These are phyloP conservation scores for Drosophila nigromelanica DNA, from an alignment of 1,140 invertebrate genomes.

Conservation along the genomic window DNA sequence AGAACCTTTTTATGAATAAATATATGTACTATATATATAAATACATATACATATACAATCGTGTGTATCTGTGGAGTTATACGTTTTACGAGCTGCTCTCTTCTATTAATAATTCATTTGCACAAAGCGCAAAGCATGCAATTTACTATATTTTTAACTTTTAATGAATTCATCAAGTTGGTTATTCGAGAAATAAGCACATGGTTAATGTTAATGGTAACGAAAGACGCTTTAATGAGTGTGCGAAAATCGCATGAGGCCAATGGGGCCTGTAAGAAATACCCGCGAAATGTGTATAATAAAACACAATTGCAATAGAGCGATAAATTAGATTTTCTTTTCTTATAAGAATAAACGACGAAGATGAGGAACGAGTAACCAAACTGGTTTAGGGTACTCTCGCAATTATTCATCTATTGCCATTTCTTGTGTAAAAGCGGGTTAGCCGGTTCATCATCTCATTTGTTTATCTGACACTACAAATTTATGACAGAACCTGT, in stretches of 20 bases:
- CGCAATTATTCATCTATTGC: slow-evolving; percentile 28
- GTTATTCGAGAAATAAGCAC: slow-evolving; percentile 40
- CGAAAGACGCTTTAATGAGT: slow-evolving; percentile 39
- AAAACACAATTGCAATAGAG: slow-evolving; percentile 48
- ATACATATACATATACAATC: slow-evolving; percentile 11
- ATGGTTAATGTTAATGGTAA: slow-evolving; percentile 26
- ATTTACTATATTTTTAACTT: slow-evolving; percentile 36
- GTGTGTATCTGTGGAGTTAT: background rate
- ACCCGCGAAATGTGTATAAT: slow-evolving; percentile 25
- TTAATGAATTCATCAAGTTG: slow-evolving; percentile 71
- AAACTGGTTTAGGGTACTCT: slow-evolving; percentile 43
- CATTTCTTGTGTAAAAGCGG: slow-evolving; percentile 30
- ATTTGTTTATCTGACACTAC: background rate
- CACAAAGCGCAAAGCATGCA: slow-evolving; percentile 62
- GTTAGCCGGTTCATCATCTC: slow-evolving; percentile 25
- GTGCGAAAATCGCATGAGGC: slow-evolving; percentile 61
- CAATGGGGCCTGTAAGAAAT: slow-evolving; percentile 55
- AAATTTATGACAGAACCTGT: slow-evolving; percentile 21
- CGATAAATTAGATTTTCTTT: slow-evolving; percentile 60
- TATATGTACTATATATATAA: slow-evolving; percentile 9
- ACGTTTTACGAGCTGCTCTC: slow-evolving; percentile 12
- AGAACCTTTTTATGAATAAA: slow-evolving; percentile 57
- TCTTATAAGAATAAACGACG: slow-evolving; percentile 1
- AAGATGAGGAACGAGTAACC: slow-evolving; percentile 10
- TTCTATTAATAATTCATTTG: slow-evolving; percentile 77